Base-by-base conservation (phyloP, 2,113 vertebrate species). In the Thunnus thynnus region DNA sequence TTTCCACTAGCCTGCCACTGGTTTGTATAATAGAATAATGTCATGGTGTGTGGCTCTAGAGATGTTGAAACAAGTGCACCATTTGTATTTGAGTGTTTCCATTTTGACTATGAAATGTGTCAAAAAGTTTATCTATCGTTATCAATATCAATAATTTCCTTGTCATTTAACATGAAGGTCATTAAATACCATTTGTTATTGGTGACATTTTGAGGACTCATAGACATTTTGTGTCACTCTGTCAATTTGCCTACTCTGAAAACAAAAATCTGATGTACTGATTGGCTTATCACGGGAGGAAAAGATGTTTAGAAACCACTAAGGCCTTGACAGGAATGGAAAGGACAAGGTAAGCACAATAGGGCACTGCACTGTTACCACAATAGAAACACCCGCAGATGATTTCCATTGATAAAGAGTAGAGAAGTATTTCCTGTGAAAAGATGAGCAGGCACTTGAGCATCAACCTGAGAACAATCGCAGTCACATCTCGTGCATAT, bases 401-500 rank as follows among this genome's bases (percentile, higher is more conserved):
- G 50, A 73, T 83, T 82, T 80, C 68, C 18, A 76, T 10, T 56
- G 85, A 87, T 84, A 86, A 85, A 51, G 41, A 52, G 47, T n/a
- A 52, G 3, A 70, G 61, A 11, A 7, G 36, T 20, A 25, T 36
- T 68, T 84, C 57, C 67, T 87, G 60, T 74, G 4, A 62, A 57
- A 61, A 66, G 46, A 72, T 25, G 30, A 78, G 58, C 30, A 47
- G 22, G 7, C 51, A 63, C 62, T 67, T 3, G 18, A 50, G 9
- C 48, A 51, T 36, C 61, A 50, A 55, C 57, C 60, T 61, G 48
- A 80, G 41, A 76, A 57, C 51, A 51, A 69, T 30, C 8, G 27
- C 16, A 14, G 65, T 50, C 51, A n/a, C 27, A 51, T 32, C 27
- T 3, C 54, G 52, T 3, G 12, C 30, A 44, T 9, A 22, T 13